These are phyloP conservation scores for Dryadula phaetusa DNA, from an alignment of 2,888 invertebrate genomes.

Conservation along the genomic window DNA sequence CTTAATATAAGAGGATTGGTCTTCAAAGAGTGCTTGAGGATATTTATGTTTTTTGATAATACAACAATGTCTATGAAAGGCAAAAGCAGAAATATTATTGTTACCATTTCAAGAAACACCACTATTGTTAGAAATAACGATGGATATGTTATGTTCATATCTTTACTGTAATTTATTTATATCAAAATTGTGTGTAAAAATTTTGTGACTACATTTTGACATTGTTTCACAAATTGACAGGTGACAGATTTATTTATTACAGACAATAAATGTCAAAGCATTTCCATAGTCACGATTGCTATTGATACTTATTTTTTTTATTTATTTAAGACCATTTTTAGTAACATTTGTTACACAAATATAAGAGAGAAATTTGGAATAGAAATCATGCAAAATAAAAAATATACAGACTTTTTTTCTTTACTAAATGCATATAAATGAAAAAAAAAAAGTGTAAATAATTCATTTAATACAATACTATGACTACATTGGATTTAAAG, in stretches of 20 bases:
- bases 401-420: too few relatives aligned
- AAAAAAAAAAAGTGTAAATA: too few relatives aligned
- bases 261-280: neutral
- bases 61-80: conserved; percentile 57
- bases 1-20: conserved; percentile 32
- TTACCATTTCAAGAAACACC: conserved; percentile 62
- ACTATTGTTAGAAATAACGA: conserved; percentile 37
- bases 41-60: conserved; percentile 56
- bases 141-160: conserved; percentile 31
- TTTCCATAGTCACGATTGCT: neutral
- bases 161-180: conserved; percentile 15
- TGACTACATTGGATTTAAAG: conserved; percentile 17
- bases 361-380: too few relatives aligned
- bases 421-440: too few relatives aligned
- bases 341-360: too few relatives aligned
- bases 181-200: neutral
- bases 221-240: neutral
- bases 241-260: neutral
- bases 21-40: conserved; percentile 40
- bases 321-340: too few relatives aligned
- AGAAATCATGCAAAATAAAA: too few relatives aligned
- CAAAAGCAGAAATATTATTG: conserved; percentile 57
- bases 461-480: too few relatives aligned
- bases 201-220: neutral
- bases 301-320: too few relatives aligned